A percentile compares a stretch with the other conserved stretches of the same genome.
Conservation (phyloP, 2,797 vertebrate species). For the Babyrousa celebensis region DNA sequence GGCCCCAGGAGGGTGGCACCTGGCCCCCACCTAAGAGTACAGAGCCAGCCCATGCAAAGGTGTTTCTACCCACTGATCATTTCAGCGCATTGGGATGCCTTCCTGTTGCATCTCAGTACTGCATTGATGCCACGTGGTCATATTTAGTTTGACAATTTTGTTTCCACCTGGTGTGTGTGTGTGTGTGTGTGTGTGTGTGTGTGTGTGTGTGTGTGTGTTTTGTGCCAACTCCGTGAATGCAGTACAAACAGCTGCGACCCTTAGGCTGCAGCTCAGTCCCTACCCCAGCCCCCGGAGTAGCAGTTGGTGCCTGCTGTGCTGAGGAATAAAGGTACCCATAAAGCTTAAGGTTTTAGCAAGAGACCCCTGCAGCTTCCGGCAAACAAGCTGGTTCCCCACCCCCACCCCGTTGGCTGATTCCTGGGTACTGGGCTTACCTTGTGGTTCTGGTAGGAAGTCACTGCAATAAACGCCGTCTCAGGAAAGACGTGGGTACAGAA, state of each 20-base stretch:
- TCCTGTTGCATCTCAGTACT: background rate
- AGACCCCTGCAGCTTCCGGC: background rate
- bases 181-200: too few species aligned
- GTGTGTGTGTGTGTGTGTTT: too few species aligned
- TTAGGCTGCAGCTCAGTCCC: too few species aligned
- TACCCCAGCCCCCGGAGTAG: background rate
- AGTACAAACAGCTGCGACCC: background rate
- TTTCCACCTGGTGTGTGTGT: background rate
- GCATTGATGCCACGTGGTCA: background rate
- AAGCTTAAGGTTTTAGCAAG: fast-evolving
- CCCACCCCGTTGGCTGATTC: background rate
- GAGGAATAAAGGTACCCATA: background rate
- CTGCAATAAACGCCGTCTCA: slow-evolving; percentile 98
- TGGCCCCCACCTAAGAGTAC: too few species aligned
- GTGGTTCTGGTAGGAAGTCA: slow-evolving; percentile 99
- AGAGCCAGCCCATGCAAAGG: fast-evolving
- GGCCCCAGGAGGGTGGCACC: too few species aligned
- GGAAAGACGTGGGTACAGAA: slow-evolving; percentile 99
- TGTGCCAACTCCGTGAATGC: fast-evolving
- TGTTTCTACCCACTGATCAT: background rate
- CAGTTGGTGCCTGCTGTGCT: fast-evolving
- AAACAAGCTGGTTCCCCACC: background rate
- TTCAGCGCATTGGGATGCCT: background rate
- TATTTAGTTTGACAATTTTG: background rate
- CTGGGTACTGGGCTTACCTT: slow-evolving; percentile 92